Percentiles rank a stretch among this genome's conserved stretches.
These are phyloP conservation scores for Mus spretus DNA, from an alignment of 2,797 vertebrate genomes.

Conservation along the genomic window DNA sequence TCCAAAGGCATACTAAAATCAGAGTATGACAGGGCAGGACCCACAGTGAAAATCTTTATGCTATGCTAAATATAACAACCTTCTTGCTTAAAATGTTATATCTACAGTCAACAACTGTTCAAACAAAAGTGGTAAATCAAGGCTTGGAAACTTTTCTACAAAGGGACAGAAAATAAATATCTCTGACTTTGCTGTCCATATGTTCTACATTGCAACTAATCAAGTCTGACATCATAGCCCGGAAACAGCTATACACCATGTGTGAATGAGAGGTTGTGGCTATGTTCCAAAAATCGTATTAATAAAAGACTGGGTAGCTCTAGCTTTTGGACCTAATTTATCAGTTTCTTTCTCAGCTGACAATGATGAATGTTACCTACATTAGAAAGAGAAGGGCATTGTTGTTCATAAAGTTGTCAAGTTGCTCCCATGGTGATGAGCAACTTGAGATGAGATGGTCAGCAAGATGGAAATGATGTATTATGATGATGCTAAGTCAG, in stretches of 20 bases:
- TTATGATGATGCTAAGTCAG: not conserved
- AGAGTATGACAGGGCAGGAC: not conserved
- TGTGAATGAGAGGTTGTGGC: not conserved
- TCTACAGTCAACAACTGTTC: not conserved
- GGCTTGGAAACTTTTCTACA: slow-evolving; percentile 45
- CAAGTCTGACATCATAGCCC: not conserved
- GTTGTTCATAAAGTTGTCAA: not conserved
- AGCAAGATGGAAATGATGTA: not conserved
- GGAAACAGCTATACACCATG: not conserved
- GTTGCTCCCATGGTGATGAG: not conserved
- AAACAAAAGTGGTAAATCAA: slow-evolving; percentile 30
- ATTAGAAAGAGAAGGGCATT: not conserved
- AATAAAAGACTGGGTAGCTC: not conserved
- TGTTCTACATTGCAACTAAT: not conserved
- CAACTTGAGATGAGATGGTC: too few relatives aligned
- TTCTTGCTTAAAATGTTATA: not conserved
- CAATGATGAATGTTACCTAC: not conserved
- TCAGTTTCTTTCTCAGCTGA: not conserved
- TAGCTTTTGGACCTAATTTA: not conserved
- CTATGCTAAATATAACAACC: not conserved
- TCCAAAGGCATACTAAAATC: not conserved
- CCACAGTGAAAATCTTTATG: slow-evolving; percentile 21
- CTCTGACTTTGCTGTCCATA: not conserved
- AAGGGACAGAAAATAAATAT: not conserved
- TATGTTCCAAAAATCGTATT: not conserved